These are phyloP conservation scores for Arrhopalites spinosus DNA, from an alignment of 2,888 invertebrate species.

Conservation along the genomic window DNA sequence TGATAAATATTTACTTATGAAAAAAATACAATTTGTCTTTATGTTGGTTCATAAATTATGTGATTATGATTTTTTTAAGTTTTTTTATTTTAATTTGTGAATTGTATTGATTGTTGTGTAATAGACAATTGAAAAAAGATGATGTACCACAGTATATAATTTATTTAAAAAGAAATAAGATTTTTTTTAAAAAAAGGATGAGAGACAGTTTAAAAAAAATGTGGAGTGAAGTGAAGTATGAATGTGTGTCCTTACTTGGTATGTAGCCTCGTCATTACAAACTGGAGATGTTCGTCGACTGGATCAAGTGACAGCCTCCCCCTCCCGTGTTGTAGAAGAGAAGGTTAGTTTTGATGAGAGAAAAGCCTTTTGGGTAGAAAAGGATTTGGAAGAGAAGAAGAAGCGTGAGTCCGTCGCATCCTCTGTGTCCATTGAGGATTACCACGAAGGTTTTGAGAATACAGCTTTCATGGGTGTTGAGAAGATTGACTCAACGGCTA, in stretches of 20 bases:
- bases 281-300: neutral
- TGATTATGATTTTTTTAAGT: neutral
- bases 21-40: no score
- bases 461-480: slow-evolving; percentile 60
- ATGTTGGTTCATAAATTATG: neutral
- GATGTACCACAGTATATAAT: neutral
- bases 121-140: no score
- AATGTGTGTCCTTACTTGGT: neutral
- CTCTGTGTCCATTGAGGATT: slow-evolving; percentile 43
- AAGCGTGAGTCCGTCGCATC: slow-evolving; percentile 52
- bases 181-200: neutral
- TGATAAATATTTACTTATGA: neutral
- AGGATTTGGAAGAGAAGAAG: slow-evolving; percentile 53
- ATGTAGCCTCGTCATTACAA: slow-evolving; percentile 19
- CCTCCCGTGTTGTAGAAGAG: slow-evolving; percentile 54
- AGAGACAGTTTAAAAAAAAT: slow-evolving; percentile 7
- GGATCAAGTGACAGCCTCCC: slow-evolving; percentile 52
- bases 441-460: slow-evolving; percentile 60
- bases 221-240: neutral
- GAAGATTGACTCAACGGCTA: slow-evolving; percentile 58
- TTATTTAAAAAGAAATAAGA: neutral
- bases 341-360: slow-evolving; percentile 54
- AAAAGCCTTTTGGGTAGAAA: slow-evolving; percentile 54
- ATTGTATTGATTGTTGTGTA: no score
- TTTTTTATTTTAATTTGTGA: neutral